Base-by-base conservation (phyloP, 2,888 invertebrate genomes). In the Labia minor region DNA sequence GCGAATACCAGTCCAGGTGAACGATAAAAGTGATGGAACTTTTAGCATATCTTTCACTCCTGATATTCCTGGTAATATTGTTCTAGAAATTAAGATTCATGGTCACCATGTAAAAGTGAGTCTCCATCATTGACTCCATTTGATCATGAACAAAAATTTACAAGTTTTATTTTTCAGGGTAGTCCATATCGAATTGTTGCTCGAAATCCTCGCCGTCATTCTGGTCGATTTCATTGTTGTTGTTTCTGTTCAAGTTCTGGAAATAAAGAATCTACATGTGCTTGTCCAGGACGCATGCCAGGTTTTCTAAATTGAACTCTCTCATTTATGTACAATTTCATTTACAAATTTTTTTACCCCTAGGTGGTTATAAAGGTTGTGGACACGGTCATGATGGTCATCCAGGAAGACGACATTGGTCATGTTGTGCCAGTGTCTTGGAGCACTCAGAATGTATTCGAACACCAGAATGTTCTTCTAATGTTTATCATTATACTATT, bases 341-440 rank as follows among this genome's bases (percentile, higher is more conserved):
- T 65, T 61, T 11, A 61, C 6, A n/a, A 20, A 66, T 61, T 21
- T 66, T n/a, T 26, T 19, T 16, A 14, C 19, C 66, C 63, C 26
- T 70, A 78, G 78, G 78, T 68, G 79, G 79, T 62, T 79, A 79
- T 69, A 74, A 73, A 78, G 90, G 90, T 10, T 91, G 90, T 74
- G 90, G 90, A 0, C 90, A 91, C 79, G 90, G 90, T 1, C 90
- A 90, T 77, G 79, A 82, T 64, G 90, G 89, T 61, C 90, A 90
- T 81, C 90, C 90, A 37, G 90, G 90, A 68, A 78, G 84, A 69
- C 81, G 87, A 10, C 90, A 91, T 79, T 91, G 91, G 90, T 90
- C 90, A 63, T 91, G 91, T 76, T 91, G 90, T 77, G 90, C 87
- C 62, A 81, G 79, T 77, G 80, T 84, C 68, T 75, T 81, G 62